Percentiles rank a stretch among this genome's conserved stretches.
Conservation (phyloP, 2,113 vertebrate species). For the Martes martes region DNA sequence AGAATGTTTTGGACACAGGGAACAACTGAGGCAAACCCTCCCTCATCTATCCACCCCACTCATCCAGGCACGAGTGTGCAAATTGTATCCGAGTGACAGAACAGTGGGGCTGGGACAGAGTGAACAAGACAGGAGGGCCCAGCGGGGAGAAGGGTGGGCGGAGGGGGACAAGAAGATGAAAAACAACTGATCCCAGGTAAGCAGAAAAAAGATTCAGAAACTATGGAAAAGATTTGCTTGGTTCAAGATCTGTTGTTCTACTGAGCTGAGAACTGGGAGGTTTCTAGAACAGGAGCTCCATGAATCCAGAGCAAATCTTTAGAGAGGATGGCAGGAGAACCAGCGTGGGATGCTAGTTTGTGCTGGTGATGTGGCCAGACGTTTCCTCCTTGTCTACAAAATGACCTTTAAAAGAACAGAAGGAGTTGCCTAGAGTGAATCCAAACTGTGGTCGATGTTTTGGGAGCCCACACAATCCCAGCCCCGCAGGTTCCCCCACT, state of each 20-base stretch:
- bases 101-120: no score
- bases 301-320: neutral
- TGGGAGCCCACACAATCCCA: conserved; percentile 73
- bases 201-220: neutral
- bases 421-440: conserved; percentile 60
- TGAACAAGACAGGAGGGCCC: neutral
- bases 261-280: neutral
- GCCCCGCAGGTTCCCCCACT: conserved; percentile 65
- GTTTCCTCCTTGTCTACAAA: conserved; percentile 64
- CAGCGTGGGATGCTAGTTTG: neutral
- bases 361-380: neutral
- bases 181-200: neutral
- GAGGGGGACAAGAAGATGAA: neutral
- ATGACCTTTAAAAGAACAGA: conserved; percentile 68
- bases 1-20: neutral
- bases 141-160: no score
- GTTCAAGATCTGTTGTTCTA: neutral
- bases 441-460: conserved; percentile 67
- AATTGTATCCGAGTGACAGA: neutral
- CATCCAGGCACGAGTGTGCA: neutral
- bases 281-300: neutral
- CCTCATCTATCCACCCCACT: no score
- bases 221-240: neutral
- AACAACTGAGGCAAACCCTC: neutral
- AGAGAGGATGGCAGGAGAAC: no score